Percentiles rank a stretch among this genome's conserved stretches.
Evolutionary conservation across 1,140 invertebrate species (phyloP).

Genomic region (Bombyx mori): ASM3026992v2 NC_085112.1:15342501-15343000

Average conservation of each 20-base stretch:
- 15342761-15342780: constrained; percentile 79
- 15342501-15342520: too few species aligned
- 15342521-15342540: too few species aligned
- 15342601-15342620: too few species aligned
- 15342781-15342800: constrained; percentile 77
- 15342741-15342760: constrained; percentile 77
- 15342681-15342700: too few species aligned
- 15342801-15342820: constrained; percentile 78
- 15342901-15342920: constrained; percentile 82
- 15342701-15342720: too few species aligned
- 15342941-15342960: constrained; percentile 68
- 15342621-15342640: too few species aligned
- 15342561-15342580: too few species aligned
- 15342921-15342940: constrained; percentile 78
- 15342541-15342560: too few species aligned
- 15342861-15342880: constrained; percentile 83
- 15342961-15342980: constrained; percentile 73
- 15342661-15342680: too few species aligned
- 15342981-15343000: constrained; percentile 34
- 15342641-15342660: too few species aligned
- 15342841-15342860: constrained; percentile 79
- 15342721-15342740: too few species aligned
- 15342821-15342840: constrained; percentile 75
- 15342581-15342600: too few species aligned
- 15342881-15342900: constrained; percentile 83